phyloP scores from a whole-genome alignment of 2,797 vertebrate species.

The Enoplosus armatus region DNA sequence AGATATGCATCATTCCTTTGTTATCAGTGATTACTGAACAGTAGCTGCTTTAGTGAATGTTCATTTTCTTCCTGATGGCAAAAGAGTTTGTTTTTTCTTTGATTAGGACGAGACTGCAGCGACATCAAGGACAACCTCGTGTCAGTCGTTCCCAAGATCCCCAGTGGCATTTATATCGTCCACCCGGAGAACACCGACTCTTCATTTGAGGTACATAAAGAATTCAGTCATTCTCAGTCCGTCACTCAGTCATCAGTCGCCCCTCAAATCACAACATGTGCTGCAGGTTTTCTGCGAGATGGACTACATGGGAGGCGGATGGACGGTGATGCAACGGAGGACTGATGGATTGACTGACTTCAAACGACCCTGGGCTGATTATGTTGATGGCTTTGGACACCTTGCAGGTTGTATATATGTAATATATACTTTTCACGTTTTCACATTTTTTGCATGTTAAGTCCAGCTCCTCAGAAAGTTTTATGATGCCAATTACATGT shows the following conservation, averaged over 20 bases:
- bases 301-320: slow-evolving; percentile 95
- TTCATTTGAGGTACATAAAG: slow-evolving; percentile 89
- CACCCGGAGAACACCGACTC: slow-evolving; percentile 91
- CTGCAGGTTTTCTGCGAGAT: slow-evolving; percentile 95
- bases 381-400: slow-evolving; percentile 92
- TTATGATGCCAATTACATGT: neutral
- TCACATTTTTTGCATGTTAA: no score
- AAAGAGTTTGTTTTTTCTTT: slow-evolving; percentile 25
- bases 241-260: neutral
- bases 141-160: slow-evolving; percentile 91
- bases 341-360: slow-evolving; percentile 89
- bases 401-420: slow-evolving; percentile 92
- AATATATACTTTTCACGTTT: no score
- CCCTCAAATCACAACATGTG: slow-evolving; percentile 4
- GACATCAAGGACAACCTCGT: slow-evolving; percentile 91
- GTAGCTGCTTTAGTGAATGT: neutral
- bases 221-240: neutral
- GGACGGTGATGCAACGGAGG: slow-evolving; percentile 94
- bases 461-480: neutral
- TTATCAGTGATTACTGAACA: neutral
- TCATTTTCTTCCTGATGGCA: neutral
- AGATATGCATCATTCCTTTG: no score
- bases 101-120: slow-evolving; percentile 91
- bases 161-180: slow-evolving; percentile 94
- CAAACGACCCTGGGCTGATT: slow-evolving; percentile 90